phyloP scores from a whole-genome alignment of 2,888 invertebrate genomes.

The Parnassius glacialis region DNA sequence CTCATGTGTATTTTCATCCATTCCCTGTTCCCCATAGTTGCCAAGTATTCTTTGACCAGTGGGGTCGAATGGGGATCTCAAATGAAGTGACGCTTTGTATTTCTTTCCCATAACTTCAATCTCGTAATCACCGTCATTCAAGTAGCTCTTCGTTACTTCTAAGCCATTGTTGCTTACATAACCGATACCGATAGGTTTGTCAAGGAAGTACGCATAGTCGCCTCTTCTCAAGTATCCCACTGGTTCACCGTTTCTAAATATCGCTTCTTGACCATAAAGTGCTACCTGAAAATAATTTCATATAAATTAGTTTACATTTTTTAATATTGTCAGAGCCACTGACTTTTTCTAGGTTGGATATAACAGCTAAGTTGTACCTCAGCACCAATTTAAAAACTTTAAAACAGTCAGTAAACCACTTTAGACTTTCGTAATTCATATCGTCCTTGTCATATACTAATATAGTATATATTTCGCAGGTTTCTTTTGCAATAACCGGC shows the following conservation, averaged over 20 bases:
- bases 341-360: no score
- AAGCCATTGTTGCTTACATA: conserved; percentile 82
- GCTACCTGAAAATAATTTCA: conserved; percentile 73
- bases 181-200: conserved; percentile 80
- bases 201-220: conserved; percentile 85
- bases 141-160: conserved; percentile 83
- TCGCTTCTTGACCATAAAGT: conserved; percentile 92
- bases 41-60: conserved; percentile 87
- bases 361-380: no score
- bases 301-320: no score
- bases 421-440: no score
- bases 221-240: conserved; percentile 91
- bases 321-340: no score
- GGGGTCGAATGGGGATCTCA: conserved; percentile 91
- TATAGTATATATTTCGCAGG: no score
- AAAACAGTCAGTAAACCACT: no score
- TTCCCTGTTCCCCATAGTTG: conserved; percentile 75
- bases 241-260: conserved; percentile 87
- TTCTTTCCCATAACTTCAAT: conserved; percentile 89
- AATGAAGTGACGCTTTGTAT: conserved; percentile 85
- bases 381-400: no score
- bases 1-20: conserved; percentile 68
- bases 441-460: no score
- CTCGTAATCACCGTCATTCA: conserved; percentile 87
- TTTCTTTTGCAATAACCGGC: no score